Conservation (phyloP, 2,113 vertebrate species). For the Percopsis transmontana region DNA sequence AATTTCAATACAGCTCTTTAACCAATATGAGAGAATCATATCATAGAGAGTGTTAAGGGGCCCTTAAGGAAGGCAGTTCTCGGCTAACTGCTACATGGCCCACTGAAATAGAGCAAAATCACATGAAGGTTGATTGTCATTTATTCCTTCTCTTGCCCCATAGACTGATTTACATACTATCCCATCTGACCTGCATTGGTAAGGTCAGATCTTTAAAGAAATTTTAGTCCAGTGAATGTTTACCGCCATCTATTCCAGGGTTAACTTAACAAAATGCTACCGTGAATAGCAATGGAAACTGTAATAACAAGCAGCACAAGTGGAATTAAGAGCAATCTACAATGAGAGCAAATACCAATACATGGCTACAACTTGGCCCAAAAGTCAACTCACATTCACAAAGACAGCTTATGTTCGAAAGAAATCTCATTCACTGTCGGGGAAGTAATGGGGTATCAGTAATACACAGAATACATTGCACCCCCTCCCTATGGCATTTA, state of each 20-base stretch:
- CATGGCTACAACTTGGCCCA: constrained; percentile 2
- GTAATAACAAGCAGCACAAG: constrained; percentile 25
- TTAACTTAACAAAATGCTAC: constrained; percentile 4
- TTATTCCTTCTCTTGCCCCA: too few species aligned
- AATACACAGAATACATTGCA: constrained; percentile 6
- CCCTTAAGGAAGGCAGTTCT: too few species aligned
- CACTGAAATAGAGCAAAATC: too few species aligned
- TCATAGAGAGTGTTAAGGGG: too few species aligned
- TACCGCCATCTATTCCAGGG: neutral
- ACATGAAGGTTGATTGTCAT: too few species aligned
- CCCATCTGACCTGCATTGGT: too few species aligned
- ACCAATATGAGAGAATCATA: too few species aligned
- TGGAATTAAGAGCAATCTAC: constrained; percentile 13
- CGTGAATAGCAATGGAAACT: constrained; percentile 14
- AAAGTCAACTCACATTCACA: constrained; percentile 3
- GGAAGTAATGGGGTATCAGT: neutral
- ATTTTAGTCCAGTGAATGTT: constrained; percentile 21
- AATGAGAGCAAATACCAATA: neutral
- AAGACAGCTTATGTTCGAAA: neutral
- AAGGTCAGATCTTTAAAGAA: too few species aligned
- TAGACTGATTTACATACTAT: too few species aligned
- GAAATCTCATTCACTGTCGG: neutral
- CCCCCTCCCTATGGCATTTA: constrained; percentile 52
- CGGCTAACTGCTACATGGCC: too few species aligned
- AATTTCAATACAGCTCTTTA: too few species aligned